phyloP scores from a whole-genome alignment of 2,113 vertebrate species.

The Heterotilapia buettikoferi region DNA sequence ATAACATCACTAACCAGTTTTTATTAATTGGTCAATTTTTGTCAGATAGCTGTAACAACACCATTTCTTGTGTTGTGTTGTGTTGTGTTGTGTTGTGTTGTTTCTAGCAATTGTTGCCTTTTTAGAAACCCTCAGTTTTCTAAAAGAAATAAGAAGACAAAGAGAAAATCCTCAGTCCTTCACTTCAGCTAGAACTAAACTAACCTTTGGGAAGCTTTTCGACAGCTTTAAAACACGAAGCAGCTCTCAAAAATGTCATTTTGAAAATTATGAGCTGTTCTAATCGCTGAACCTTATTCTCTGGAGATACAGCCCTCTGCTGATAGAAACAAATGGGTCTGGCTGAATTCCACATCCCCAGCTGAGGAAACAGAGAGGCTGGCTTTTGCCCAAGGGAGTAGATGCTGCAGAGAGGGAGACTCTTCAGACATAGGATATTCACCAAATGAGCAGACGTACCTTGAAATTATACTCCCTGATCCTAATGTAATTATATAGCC shows the following conservation, averaged over 20 bases:
- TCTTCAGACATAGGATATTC: background rate
- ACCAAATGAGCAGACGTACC: background rate
- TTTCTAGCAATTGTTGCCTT: background rate
- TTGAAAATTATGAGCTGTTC: background rate
- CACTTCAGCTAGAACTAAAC: background rate
- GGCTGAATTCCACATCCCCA: background rate
- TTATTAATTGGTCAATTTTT: background rate
- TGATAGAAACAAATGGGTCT: constrained; percentile 38
- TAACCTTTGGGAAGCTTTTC: background rate
- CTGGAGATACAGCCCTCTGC: background rate
- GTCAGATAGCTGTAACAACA: background rate
- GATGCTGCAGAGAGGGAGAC: background rate
- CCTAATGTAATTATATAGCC: background rate
- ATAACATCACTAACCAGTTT: background rate
- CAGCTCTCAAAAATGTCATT: background rate
- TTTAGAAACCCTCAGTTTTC: background rate
- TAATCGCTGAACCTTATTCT: background rate
- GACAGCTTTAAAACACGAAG: background rate
- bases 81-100: too few relatives aligned
- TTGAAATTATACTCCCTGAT: background rate
- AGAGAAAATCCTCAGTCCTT: background rate
- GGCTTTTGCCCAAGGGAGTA: background rate
- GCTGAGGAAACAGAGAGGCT: constrained; percentile 25
- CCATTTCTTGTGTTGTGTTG: background rate
- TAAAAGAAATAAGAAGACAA: background rate